Base-by-base conservation (phyloP, 2,113 vertebrate species). In the Cololabis saira region DNA sequence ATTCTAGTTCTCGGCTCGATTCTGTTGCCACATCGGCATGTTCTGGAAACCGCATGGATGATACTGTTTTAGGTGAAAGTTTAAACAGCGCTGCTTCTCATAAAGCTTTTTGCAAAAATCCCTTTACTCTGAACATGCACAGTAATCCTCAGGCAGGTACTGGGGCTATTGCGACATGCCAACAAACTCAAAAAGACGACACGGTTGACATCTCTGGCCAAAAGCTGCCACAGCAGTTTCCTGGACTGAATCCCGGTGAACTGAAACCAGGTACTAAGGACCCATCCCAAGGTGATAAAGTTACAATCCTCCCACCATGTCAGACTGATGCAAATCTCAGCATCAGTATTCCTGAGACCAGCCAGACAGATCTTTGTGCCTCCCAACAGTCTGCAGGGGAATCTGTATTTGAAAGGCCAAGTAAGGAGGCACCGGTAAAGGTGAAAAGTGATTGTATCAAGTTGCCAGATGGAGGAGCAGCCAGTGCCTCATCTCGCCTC, bases 401-500 rank as follows among this genome's bases (percentile, higher is more conserved):
- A 53, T 70, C 55, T 37, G 67, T 76, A 15, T 80, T 74, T 52
- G 82, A 87, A 56, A 82, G 70, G 68, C 51, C 70, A 16, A 54
- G 71, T 69, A 80, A 73, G 42, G 78, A 76, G 13, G 12, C 64
- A 22, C 18, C 55, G 12, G 69, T 69, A 42, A 84, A 87, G 22
- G 65, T 90, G 53, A 93, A 94, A 79, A 91, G 91, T 70, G 96
- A 98, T 44, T 61, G 87, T 58, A 82, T 91, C 89, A 94, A 94
- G 74, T 81, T 96, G 52, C 82, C 94, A 24, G 95, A 96, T 43
- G 87, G 80, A 75, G 91, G 75, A 41, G 74, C 84, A 59, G 93
- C 89, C 0, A 94, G 78, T 67, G 93, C 95, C 65, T 98, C 96
- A 9, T 98, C 96, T 59, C 94, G 95, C 55, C 95, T 98, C 80